Evolutionary conservation across 2,888 invertebrate species (phyloP), one percentile per base, ranked within the genome.

Genomic region (Cephus rjabovi): DNA sequence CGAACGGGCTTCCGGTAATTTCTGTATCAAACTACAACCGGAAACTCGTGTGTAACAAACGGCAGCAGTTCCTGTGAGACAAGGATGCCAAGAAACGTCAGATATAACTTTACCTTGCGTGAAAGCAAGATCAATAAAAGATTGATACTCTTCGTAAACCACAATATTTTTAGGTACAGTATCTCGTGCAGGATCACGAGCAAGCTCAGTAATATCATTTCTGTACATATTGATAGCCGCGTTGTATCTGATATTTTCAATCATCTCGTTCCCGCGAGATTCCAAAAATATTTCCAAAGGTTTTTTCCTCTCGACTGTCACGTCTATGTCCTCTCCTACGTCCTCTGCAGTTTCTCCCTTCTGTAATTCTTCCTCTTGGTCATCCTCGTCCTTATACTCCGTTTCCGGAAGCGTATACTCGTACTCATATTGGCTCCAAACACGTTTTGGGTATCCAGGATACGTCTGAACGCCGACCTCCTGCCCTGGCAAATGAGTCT

Each of bases 401-500:
- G 33, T 31, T 73, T 85, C 81, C 31, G 82, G 79, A 34, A 73
- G 12, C 11, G 69, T 73, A 31, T 71, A 73, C 34, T 82, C 81
- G 37, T 81, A 82, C 69, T 82, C 87, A 79, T 91, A 91, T 75
- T 92, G 92, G 0, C 91, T 90, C 88, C 90, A 90, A 0, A 88
- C 87, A 79, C 91, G 91, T 74, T 86, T 89, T 0, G 89, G 90
- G 75, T 90, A 85, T 1, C 88, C 88, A 3, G 89, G 87, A 73
- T 87, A 86, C 9, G 92, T 91, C 79, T 92, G 92, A 6, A 87
- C 89, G 31, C 83, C 83, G 4, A 70, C 80, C 3, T 87, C 83
- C 4, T 79, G 82, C 3, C 81, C 76, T 69, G 94, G 95, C 77
- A 93, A 92, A 79, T 92, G 92, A 0, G 91, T 90, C 90, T 96